Evolutionary conservation across 2,888 invertebrate genomes (phyloP), one percentile per base, ranked within the genome.

Genomic region (Patella pellucida): DNA sequence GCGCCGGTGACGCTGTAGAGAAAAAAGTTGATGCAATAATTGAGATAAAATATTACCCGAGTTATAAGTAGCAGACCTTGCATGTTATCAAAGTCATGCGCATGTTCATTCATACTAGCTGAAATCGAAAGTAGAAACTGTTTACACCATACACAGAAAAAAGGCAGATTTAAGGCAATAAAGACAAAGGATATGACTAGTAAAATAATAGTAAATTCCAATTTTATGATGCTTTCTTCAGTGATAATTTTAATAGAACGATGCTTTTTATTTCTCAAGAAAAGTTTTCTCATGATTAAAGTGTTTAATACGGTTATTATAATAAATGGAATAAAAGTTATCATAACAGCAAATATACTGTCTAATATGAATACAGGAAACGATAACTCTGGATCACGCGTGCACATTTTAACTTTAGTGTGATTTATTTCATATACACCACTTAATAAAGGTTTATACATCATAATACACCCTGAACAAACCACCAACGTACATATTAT

Each of bases 171-270:
- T 52, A 90, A 82, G 2, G 85, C 84, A 56, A 90, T 84, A 74
- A 89, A 89, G 69, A 87, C 86, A 68, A 86, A 84, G n/a, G 89
- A 89, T 16, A 90, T 85, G 15, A 85, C 87, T 15, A 90, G 79
- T 2, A 90, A 82, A 41, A 88, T 87, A 27, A 87, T 79, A 16
- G 89, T 89, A 78, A 89, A 89, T 78, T 89, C 89, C 71, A 88
- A 79, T 12, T 87, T 83, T 14, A 88, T 87, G 52, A 85, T 84
- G 56, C 85, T 87, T 76, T 88, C 87, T 62, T 86, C 85, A 0
- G 85, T 86, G 2, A 85, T 79, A 67, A 81, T 80, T 52, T 83
- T 77, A 68, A 81, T 83, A 54, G 83, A 79, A 50, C 83, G 74
- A 16, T 85, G 83, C 0, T 82, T 79, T 56, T 81, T 82, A 72